Conservation (phyloP, 1,140 invertebrate genomes). For the Mesaphorura yosii region DNA sequence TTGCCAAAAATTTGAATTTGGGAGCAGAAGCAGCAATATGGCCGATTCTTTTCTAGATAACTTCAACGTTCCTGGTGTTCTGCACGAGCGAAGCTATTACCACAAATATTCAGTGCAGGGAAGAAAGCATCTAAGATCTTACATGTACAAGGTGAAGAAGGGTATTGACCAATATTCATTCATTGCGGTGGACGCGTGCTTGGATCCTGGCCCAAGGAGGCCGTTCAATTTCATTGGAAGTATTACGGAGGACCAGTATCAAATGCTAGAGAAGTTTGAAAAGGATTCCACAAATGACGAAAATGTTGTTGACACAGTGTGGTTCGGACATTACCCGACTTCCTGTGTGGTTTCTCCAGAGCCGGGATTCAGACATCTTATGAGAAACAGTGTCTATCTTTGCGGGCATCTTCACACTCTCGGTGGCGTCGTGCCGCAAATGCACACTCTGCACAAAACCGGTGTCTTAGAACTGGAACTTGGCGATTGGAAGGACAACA, state of each 20-base stretch:
- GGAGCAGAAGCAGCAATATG: slow-evolving; percentile 13
- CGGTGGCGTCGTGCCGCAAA: slow-evolving; percentile 60
- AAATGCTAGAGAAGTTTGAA: slow-evolving; percentile 42
- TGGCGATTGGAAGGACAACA: slow-evolving; percentile 85
- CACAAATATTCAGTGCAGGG: slow-evolving; percentile 72
- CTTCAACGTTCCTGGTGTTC: slow-evolving; percentile 63
- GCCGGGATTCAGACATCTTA: slow-evolving; percentile 43
- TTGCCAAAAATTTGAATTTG: background rate
- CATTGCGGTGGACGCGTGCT: slow-evolving; percentile 74
- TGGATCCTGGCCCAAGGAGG: slow-evolving; percentile 64
- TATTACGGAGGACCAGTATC: slow-evolving; percentile 48
- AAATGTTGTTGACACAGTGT: slow-evolving; percentile 51
- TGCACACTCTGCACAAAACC: slow-evolving; percentile 73
- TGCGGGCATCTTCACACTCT: slow-evolving; percentile 85
- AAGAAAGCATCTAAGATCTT: slow-evolving; percentile 54
- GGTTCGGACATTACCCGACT: slow-evolving; percentile 90
- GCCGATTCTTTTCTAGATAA: slow-evolving; percentile 55
- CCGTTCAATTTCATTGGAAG: slow-evolving; percentile 89
- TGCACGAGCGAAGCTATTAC: slow-evolving; percentile 63
- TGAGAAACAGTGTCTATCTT: slow-evolving; percentile 57
- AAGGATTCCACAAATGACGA: slow-evolving; percentile 36
- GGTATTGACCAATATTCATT: slow-evolving; percentile 56
- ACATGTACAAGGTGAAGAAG: slow-evolving; percentile 52
- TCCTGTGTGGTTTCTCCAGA: slow-evolving; percentile 61
- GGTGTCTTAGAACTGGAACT: slow-evolving; percentile 69